These are phyloP conservation scores for Lissonota sp. DNA, from an alignment of 2,888 invertebrate species.

Conservation along the genomic window DNA sequence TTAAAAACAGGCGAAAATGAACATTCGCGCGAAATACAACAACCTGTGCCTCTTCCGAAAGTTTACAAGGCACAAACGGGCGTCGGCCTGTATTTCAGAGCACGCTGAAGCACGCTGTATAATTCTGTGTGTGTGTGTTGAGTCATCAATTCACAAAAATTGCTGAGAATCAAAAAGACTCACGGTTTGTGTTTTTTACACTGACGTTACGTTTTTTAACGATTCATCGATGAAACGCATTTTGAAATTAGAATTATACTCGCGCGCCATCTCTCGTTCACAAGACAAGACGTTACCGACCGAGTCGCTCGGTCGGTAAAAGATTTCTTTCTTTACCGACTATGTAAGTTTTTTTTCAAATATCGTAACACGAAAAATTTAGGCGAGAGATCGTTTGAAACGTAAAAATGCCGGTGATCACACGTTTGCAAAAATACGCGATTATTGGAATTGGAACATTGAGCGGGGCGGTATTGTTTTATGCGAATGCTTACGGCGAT, in stretches of 20 bases:
- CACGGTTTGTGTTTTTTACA: neutral
- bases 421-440: slow-evolving; percentile 86
- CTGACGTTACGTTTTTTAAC: neutral
- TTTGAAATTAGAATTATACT: too few species aligned
- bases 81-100: slow-evolving; percentile 14
- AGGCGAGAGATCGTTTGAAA: neutral
- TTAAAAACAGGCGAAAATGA: slow-evolving; percentile 2
- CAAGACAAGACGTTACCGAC: too few species aligned
- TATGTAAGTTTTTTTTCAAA: too few species aligned
- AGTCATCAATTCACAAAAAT: neutral
- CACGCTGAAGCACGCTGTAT: neutral
- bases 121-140: neutral
- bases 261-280: too few species aligned
- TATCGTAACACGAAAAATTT: too few species aligned
- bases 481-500: slow-evolving; percentile 84
- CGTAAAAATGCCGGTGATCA: slow-evolving; percentile 85
- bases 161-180: too few species aligned
- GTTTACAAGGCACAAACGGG: neutral
- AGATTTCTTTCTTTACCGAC: too few species aligned
- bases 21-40: slow-evolving; percentile 1
- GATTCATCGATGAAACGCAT: too few species aligned
- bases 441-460: slow-evolving; percentile 87
- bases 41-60: neutral
- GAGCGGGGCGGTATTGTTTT: slow-evolving; percentile 88
- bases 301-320: too few species aligned